phyloP scores from a whole-genome alignment of 2,113 vertebrate species.

The Taxidea taxus region DNA sequence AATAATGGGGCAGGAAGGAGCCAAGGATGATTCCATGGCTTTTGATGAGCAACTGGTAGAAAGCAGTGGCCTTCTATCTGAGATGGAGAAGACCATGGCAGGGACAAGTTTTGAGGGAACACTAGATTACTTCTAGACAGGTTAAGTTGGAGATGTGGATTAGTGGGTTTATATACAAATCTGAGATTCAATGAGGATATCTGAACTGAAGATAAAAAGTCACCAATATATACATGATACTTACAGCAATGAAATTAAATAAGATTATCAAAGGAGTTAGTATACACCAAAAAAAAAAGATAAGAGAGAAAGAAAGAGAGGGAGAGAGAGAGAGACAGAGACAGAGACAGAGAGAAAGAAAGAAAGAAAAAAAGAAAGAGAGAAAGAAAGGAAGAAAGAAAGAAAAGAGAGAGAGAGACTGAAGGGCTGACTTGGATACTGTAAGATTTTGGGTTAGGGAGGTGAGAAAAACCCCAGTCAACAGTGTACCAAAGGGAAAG shows the following conservation, averaged over 20 bases:
- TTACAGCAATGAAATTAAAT: neutral
- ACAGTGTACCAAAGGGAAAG: neutral
- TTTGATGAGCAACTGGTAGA: neutral
- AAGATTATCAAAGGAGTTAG: neutral
- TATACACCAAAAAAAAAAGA: neutral
- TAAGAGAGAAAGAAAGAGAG: neutral
- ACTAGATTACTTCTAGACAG: neutral
- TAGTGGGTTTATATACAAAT: neutral
- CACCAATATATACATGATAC: neutral
- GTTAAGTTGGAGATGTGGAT: neutral
- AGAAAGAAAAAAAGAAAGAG: neutral
- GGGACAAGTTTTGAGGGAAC: neutral
- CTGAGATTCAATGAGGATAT: neutral
- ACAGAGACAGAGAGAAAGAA: neutral
- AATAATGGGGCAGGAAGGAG: neutral
- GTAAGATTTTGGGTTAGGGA: neutral
- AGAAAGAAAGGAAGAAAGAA: neutral
- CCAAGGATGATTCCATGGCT: neutral
- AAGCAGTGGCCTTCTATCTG: neutral
- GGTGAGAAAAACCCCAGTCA: neutral
- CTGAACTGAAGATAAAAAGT: neutral
- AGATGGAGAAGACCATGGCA: neutral
- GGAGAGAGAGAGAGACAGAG: neutral
- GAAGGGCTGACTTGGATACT: neutral
- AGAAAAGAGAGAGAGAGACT: neutral